Conservation (phyloP, 1,140 invertebrate genomes). For the Drosophila serrata region DNA sequence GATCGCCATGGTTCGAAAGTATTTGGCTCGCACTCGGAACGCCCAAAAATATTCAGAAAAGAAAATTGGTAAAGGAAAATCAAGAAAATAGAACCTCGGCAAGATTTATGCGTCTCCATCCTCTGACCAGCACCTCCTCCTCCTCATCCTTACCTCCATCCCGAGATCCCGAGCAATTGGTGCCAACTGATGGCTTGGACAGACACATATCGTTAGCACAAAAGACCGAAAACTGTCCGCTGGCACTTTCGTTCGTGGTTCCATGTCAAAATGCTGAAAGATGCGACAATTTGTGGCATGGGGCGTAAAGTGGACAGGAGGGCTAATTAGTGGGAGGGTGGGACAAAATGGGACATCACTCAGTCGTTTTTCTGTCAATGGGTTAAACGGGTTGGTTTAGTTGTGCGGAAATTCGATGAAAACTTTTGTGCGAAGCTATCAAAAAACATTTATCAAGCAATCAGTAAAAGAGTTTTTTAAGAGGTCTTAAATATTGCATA, state of each 20-base stretch:
- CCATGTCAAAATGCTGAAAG: slow-evolving; percentile 73
- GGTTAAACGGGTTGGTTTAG: slow-evolving; percentile 41
- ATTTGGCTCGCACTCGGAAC: slow-evolving; percentile 53
- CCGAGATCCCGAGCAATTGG: slow-evolving; percentile 29
- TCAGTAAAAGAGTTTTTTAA: slow-evolving; percentile 3
- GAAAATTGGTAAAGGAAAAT: slow-evolving; percentile 11
- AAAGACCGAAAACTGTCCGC: slow-evolving; percentile 55
- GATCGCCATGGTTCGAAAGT: slow-evolving; percentile 71
- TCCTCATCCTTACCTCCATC: neutral
- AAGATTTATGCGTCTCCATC: slow-evolving; percentile 56
- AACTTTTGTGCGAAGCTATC: slow-evolving; percentile 10
- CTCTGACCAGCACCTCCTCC: slow-evolving; percentile 25
- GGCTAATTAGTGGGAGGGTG: slow-evolving; percentile 65
- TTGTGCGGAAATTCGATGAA: slow-evolving; percentile 15
- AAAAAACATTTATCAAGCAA: slow-evolving; percentile 37
- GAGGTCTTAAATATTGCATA: neutral
- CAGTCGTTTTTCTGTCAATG: slow-evolving; percentile 48
- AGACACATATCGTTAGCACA: slow-evolving; percentile 72
- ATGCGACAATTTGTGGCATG: slow-evolving; percentile 71
- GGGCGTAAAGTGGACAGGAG: slow-evolving; percentile 40
- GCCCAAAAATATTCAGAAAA: slow-evolving; percentile 22
- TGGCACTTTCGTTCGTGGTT: slow-evolving; percentile 45
- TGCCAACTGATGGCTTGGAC: slow-evolving; percentile 67
- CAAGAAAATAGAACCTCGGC: slow-evolving; percentile 14
- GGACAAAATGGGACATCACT: slow-evolving; percentile 2